Conservation (phyloP, 2,888 invertebrate genomes). For the Drosophila lutescens region DNA sequence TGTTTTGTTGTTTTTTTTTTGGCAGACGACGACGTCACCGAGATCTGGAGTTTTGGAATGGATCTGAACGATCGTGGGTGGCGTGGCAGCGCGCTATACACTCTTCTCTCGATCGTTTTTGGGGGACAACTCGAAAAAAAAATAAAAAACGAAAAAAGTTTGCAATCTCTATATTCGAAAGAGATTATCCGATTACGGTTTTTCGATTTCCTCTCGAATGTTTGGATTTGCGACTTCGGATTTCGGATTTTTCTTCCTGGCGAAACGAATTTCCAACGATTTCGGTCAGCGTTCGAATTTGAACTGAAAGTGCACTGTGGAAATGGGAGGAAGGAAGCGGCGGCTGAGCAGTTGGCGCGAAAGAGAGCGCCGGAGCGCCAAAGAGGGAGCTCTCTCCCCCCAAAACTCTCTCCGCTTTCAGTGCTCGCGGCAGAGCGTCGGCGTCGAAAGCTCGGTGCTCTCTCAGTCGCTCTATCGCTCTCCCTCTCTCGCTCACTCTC, state of each 20-base stretch:
- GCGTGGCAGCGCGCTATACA: conserved; percentile 22
- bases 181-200: background rate
- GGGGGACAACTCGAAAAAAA: background rate
- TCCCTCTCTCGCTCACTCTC: background rate
- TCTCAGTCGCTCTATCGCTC: background rate
- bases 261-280: conserved; percentile 49
- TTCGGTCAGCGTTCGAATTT: conserved; percentile 78
- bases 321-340: conserved; percentile 62
- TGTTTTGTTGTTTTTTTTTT: background rate
- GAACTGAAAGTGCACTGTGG: conserved; percentile 76
- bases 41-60: conserved; percentile 26
- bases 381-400: conserved; percentile 1
- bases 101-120: background rate
- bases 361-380: conserved; percentile 6
- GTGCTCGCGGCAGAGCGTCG: conserved; percentile 16
- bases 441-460: conserved; percentile 18
- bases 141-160: conserved; percentile 11
- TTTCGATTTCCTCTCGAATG: background rate
- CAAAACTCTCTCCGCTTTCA: conserved; percentile 21
- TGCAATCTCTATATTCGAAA: too few relatives aligned
- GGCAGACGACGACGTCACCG: conserved; percentile 12
- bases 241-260: conserved; percentile 4
- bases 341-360: conserved; percentile 27
- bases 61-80: conserved; percentile 40
- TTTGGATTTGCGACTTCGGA: background rate